phyloP scores from a whole-genome alignment of 2,888 invertebrate species.

The Drosophila affinis region DNA sequence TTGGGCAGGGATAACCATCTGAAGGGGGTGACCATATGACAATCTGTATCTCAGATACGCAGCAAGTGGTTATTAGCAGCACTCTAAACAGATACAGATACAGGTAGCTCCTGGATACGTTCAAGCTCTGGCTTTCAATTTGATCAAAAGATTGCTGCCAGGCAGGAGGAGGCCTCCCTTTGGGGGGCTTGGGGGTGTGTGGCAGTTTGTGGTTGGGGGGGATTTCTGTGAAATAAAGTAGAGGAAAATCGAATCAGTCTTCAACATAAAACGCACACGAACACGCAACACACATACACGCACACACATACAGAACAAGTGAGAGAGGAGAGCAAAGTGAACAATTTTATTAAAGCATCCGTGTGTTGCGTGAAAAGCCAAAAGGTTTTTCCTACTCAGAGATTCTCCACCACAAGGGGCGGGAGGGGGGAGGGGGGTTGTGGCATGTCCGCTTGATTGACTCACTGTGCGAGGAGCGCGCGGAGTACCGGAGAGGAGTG shows the following conservation, averaged over 20 bases:
- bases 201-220: neutral
- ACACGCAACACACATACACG: slow-evolving; percentile 3
- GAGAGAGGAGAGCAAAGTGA: slow-evolving; percentile 10
- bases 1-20: neutral
- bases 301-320: neutral
- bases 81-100: slow-evolving; percentile 11
- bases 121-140: slow-evolving; percentile 19
- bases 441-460: slow-evolving; percentile 17
- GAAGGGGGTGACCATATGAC: neutral
- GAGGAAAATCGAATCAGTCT: slow-evolving; percentile 37
- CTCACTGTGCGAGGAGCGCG: slow-evolving; percentile 7
- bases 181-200: neutral
- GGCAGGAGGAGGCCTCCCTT: slow-evolving; percentile 6
- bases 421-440: neutral
- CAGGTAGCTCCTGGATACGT: slow-evolving; percentile 30
- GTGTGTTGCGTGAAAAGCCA: slow-evolving; percentile 34
- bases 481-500: slow-evolving; percentile 12
- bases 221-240: slow-evolving; percentile 37
- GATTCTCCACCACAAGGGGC: neutral
- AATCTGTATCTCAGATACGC: neutral
- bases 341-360: slow-evolving; percentile 40
- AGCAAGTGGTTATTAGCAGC: neutral
- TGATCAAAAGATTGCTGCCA: slow-evolving; percentile 38
- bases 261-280: slow-evolving; percentile 3
- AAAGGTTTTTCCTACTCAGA: slow-evolving; percentile 16